Evolutionary conservation across 2,888 invertebrate genomes (phyloP), one percentile per base, ranked within the genome.

Genomic region (Drosophila quinaria): DNA sequence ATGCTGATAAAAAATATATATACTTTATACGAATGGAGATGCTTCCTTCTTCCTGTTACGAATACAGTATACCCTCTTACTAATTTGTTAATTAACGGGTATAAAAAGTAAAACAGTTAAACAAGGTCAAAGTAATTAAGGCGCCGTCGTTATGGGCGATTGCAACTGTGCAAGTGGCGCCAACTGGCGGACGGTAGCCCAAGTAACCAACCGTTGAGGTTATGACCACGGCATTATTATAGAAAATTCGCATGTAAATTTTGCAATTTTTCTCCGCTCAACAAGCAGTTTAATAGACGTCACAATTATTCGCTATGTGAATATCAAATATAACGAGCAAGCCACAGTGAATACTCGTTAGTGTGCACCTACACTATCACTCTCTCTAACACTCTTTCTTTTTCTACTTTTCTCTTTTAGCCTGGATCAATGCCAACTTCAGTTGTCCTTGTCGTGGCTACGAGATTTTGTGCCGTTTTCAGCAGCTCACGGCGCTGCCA

Each of bases 401-500:
- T 9, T 31, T 25, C 9, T 6, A 39, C 4, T 35, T 1, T 5
- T 15, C 11, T 19, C 4, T 73, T 70, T 9, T 60, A 91, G 91
- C 66, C 60, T 92, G 91, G 91, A 78, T 64, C 19, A 84, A 83
- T 31, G 92, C 91, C 31, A 92, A 91, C 65, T 91, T 92, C 11
- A 90, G 90, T 15, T 94, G 94, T 64, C 89, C 90, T 1, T 94
- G 94, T 81, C 91, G 93, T 22, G 92, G 92, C 29, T 86, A 90
- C 65, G 93, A 93, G 51, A 89, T 94, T 49, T 74, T 93, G 10
- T 94, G 94, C 58, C 91, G 93, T 6, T 91, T 93, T 59, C 92
- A 91, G 70, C 90, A 92, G 51, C 86, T 93, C 17, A 90, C 90
- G 4, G 85, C 80, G 49, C 74, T 92, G 50, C 94, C 94, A 0